A percentile compares a stretch with the other conserved stretches of the same genome.
phyloP scores from a whole-genome alignment of 2,113 vertebrate genomes.

The Genyomyrus donnyi region DNA sequence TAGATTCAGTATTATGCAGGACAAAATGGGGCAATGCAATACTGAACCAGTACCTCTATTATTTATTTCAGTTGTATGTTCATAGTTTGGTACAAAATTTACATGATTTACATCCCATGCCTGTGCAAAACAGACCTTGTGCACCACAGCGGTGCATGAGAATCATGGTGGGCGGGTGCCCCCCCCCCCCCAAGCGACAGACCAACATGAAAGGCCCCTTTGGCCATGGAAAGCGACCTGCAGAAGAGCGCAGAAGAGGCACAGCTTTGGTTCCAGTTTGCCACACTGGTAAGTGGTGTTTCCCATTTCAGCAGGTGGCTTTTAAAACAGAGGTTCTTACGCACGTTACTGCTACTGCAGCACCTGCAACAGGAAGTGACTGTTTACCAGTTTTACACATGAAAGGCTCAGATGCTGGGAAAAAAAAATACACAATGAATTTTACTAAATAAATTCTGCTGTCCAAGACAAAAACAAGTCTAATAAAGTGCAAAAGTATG shows the following conservation, averaged over 20 bases:
- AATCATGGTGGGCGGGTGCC: not conserved
- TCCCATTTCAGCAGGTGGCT: not conserved
- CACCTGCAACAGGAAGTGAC: not conserved
- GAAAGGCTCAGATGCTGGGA: not conserved
- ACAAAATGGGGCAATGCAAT: not conserved
- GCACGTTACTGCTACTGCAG: not conserved
- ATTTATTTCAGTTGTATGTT: not conserved
- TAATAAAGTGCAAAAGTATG: not conserved
- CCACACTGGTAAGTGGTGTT: not conserved
- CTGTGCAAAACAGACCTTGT: not conserved
- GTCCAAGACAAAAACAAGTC: not conserved
- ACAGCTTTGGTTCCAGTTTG: slow-evolving; percentile 4
- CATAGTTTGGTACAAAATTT: not conserved
- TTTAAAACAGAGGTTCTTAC: not conserved
- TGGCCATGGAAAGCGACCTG: not conserved
- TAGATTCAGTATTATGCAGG: not conserved
- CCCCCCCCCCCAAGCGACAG: not conserved
- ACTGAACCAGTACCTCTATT: not conserved
- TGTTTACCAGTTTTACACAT: not conserved
- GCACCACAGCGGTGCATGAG: not conserved
- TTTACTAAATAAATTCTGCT: not conserved
- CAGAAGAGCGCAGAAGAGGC: not conserved
- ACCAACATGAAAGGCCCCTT: not conserved
- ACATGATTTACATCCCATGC: not conserved
- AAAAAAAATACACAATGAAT: not conserved